These are phyloP conservation scores for Leptura quadrifasciata DNA, from an alignment of 2,888 invertebrate species.

Conservation along the genomic window DNA sequence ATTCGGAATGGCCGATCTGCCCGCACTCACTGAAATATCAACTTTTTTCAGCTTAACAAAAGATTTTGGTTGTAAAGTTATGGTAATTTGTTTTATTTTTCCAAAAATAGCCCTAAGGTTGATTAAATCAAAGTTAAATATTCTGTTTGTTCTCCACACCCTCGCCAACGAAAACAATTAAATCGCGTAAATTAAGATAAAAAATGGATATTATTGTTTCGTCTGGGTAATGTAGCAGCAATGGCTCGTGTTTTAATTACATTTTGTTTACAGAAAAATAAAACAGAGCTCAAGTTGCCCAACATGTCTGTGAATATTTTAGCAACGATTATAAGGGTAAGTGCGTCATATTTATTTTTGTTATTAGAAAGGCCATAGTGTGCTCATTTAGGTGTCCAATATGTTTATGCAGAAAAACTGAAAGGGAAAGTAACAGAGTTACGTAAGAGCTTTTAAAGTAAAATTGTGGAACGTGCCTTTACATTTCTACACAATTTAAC, in stretches of 20 bases:
- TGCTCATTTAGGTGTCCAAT: background rate
- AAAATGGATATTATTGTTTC: slow-evolving; percentile 44
- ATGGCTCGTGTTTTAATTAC: background rate
- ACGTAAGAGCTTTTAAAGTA: too few species aligned
- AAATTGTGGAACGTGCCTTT: too few species aligned
- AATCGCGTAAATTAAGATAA: slow-evolving; percentile 42
- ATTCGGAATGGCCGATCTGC: slow-evolving; percentile 24
- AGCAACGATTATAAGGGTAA: background rate
- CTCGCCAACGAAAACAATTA: slow-evolving; percentile 50
- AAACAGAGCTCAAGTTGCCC: background rate
- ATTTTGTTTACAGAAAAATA: background rate
- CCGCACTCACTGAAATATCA: slow-evolving; percentile 24
- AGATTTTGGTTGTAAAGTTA: slow-evolving; percentile 31
- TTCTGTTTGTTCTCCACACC: slow-evolving; percentile 41
- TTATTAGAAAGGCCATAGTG: background rate
- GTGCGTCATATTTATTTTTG: background rate
- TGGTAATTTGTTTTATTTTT: slow-evolving; percentile 17
- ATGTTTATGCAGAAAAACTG: too few species aligned
- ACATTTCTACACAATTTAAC: too few species aligned
- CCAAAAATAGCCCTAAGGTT: slow-evolving; percentile 24
- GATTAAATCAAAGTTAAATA: slow-evolving; percentile 24
- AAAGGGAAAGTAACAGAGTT: too few species aligned
- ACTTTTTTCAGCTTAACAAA: slow-evolving; percentile 36
- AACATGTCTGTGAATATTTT: background rate
- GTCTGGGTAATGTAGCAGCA: slow-evolving; percentile 22